phyloP scores from a whole-genome alignment of 2,797 vertebrate genomes.

The Spinus pinus region DNA sequence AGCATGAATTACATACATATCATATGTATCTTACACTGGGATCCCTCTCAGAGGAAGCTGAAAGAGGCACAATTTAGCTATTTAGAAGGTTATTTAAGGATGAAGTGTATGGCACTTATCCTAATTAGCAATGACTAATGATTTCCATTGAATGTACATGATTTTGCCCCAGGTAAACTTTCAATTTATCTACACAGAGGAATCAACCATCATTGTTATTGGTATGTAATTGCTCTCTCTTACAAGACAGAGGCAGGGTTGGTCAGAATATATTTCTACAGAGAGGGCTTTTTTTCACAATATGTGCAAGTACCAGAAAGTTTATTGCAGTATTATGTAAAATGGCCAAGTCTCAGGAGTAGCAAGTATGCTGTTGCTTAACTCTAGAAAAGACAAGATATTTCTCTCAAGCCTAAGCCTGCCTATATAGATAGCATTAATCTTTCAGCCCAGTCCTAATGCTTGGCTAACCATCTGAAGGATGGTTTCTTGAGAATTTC shows the following conservation, averaged over 20 bases:
- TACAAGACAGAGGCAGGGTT: background rate
- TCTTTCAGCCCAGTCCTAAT: background rate
- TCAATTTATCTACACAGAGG: background rate
- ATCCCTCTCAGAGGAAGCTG: background rate
- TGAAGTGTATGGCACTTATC: background rate
- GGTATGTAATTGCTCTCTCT: background rate
- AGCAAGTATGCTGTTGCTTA: background rate
- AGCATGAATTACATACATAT: background rate
- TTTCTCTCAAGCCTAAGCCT: constrained; percentile 10
- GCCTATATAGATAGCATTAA: background rate
- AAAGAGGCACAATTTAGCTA: background rate
- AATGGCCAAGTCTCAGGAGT: background rate
- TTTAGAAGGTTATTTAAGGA: background rate
- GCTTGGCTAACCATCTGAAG: background rate
- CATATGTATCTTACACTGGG: background rate
- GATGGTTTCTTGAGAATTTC: background rate
- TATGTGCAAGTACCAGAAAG: background rate
- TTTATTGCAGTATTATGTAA: background rate
- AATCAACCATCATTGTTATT: background rate
- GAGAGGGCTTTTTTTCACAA: accelerated
- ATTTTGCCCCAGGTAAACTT: background rate
- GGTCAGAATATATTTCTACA: background rate
- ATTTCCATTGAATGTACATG: background rate
- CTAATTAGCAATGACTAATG: constrained; percentile 16
- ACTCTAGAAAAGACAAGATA: background rate